phyloP scores from a whole-genome alignment of 2,888 invertebrate genomes.

The Incurvaria masculella region DNA sequence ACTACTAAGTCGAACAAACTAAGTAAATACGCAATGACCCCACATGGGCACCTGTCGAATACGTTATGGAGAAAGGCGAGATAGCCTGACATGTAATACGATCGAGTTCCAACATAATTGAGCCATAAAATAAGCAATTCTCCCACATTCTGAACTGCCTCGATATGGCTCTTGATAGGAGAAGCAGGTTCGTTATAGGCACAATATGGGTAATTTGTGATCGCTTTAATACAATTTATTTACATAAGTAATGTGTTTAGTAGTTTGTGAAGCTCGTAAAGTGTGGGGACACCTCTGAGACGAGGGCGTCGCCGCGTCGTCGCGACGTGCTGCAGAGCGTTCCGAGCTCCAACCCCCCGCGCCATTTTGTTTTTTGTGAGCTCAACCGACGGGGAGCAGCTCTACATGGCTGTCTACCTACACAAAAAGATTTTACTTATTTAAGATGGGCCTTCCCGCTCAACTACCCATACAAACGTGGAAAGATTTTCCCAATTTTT shows the following conservation, averaged over 20 bases:
- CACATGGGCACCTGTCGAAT: background rate
- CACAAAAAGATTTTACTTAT: too few species aligned
- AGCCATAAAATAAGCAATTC: background rate
- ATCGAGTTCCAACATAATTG: background rate
- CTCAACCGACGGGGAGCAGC: too few species aligned
- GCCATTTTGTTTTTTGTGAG: too few species aligned
- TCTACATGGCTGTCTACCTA: too few species aligned
- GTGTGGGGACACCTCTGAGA: background rate
- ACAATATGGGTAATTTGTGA: background rate
- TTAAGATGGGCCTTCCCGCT: too few species aligned
- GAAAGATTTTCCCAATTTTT: too few species aligned
- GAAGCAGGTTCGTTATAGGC: background rate
- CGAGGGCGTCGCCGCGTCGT: too few species aligned
- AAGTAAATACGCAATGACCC: too few species aligned
- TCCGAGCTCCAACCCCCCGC: too few species aligned
- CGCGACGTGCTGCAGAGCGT: too few species aligned
- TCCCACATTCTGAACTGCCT: background rate
- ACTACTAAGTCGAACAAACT: too few species aligned
- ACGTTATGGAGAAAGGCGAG: background rate
- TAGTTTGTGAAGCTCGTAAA: background rate
- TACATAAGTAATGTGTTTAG: background rate
- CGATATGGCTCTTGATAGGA: background rate
- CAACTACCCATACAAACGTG: too few species aligned
- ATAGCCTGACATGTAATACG: background rate
- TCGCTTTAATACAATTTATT: background rate